phyloP scores from a whole-genome alignment of 2,888 invertebrate genomes.

The Anticlea derivata region DNA sequence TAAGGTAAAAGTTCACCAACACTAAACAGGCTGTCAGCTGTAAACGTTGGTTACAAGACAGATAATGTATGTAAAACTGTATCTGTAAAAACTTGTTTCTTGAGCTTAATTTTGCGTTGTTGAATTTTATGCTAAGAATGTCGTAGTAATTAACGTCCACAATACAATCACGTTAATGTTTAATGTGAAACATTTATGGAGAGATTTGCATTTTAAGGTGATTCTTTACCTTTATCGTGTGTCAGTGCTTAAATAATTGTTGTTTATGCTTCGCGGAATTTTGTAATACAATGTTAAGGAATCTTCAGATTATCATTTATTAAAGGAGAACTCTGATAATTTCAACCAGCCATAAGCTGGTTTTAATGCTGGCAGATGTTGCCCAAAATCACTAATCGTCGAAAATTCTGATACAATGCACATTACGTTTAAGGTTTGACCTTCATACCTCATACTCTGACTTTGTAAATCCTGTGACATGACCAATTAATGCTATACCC shows the following conservation, averaged over 20 bases:
- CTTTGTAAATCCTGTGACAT: too few species aligned
- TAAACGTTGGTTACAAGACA: neutral
- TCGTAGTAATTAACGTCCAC: conserved; percentile 72
- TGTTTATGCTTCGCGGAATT: conserved; percentile 48
- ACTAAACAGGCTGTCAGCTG: neutral
- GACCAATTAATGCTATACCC: too few species aligned
- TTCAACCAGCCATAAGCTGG: conserved; percentile 4
- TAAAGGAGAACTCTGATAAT: conserved; percentile 7
- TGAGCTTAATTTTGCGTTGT: neutral
- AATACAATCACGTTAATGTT: conserved; percentile 66
- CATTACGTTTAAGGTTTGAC: too few species aligned
- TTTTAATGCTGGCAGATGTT: conserved; percentile 1
- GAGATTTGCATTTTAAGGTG: conserved; percentile 59
- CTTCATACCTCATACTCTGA: too few species aligned
- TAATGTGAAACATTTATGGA: conserved; percentile 58
- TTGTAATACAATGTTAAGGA: conserved; percentile 36
- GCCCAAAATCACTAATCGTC: too few species aligned
- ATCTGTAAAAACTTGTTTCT: neutral
- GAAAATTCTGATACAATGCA: too few species aligned
- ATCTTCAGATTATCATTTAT: conserved; percentile 26
- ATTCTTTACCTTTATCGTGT: conserved; percentile 55
- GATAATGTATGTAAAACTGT: neutral
- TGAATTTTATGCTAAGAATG: conserved; percentile 51
- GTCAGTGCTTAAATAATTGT: conserved; percentile 55
- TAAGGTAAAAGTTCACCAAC: conserved; percentile 36